Conservation (phyloP, 1,140 invertebrate genomes). For the Proales similis region DNA sequence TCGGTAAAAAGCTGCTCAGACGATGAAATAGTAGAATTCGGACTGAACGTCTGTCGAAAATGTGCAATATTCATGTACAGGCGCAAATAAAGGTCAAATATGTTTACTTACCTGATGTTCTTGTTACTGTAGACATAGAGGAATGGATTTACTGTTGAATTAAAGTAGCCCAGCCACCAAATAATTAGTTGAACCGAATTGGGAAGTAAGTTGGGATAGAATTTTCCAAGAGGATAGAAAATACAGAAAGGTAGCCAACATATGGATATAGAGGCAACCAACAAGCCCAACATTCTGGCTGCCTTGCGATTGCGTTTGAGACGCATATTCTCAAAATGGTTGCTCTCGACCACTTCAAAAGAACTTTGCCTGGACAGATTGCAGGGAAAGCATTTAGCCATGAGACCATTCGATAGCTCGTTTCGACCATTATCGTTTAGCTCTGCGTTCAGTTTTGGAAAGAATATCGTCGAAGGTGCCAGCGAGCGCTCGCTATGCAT, state of each 20-base stretch:
- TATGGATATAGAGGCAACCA: constrained; percentile 22
- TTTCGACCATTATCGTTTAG: no score
- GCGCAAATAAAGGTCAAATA: not conserved
- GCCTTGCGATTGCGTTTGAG: constrained; percentile 34
- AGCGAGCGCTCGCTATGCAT: no score
- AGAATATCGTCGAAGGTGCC: no score
- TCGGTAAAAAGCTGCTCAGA: constrained; percentile 21
- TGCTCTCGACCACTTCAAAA: not conserved
- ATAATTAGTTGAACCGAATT: not conserved
- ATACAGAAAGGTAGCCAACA: constrained; percentile 38
- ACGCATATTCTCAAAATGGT: constrained; percentile 22
- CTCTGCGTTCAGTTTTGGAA: no score
- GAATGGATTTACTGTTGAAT: constrained; percentile 37
- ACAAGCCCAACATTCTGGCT: constrained; percentile 22
- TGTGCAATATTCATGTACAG: not conserved
- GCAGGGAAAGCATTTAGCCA: not conserved
- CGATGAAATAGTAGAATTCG: constrained; percentile 13
- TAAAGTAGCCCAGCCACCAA: constrained; percentile 37
- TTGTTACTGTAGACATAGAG: constrained; percentile 36
- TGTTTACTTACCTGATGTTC: constrained; percentile 28
- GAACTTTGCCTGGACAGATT: constrained; percentile 20
- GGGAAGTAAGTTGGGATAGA: constrained; percentile 11
- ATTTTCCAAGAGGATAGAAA: constrained; percentile 15
- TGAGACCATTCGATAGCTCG: no score
- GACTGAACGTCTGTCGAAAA: constrained; percentile 26